Evolutionary conservation across 1,140 invertebrate genomes (phyloP).

Genomic region (Drosophila sulfurigaster): DNA sequence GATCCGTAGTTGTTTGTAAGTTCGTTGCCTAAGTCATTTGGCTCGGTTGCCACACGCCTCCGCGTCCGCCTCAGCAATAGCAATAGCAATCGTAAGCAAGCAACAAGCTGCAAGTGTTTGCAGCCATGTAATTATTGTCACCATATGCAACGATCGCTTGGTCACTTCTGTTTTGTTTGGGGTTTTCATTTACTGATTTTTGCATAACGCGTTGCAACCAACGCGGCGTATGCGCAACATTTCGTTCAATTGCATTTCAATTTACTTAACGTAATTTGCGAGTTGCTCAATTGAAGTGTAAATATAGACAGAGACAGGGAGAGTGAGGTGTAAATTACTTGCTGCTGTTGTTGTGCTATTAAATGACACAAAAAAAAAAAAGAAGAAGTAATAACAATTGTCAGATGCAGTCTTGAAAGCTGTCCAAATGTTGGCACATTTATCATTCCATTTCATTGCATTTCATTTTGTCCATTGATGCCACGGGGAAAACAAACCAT

Average conservation of each 20-base stretch:
- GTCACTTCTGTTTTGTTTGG: slow-evolving; percentile 53
- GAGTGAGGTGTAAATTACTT: slow-evolving; percentile 30
- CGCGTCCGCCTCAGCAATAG: not conserved
- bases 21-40: slow-evolving; percentile 79
- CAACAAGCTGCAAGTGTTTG: too few relatives aligned
- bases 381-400: slow-evolving; percentile 26
- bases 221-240: slow-evolving; percentile 58
- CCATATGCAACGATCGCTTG: slow-evolving; percentile 34
- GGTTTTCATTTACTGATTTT: slow-evolving; percentile 46
- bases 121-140: slow-evolving; percentile 39
- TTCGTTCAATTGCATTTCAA: slow-evolving; percentile 79
- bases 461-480: not conserved
- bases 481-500: slow-evolving; percentile 26
- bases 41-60: slow-evolving; percentile 53
- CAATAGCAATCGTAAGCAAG: not conserved
- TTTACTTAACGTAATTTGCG: slow-evolving; percentile 59
- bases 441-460: not conserved
- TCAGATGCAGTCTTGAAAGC: slow-evolving; percentile 11
- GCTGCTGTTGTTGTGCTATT: slow-evolving; percentile 5
- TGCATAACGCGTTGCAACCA: slow-evolving; percentile 59
- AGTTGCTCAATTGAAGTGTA: slow-evolving; percentile 45
- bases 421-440: slow-evolving; percentile 50
- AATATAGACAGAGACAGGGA: not conserved
- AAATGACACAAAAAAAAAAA: not conserved
- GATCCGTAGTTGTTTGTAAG: slow-evolving; percentile 17